Evolutionary conservation across 2,797 vertebrate species (phyloP).

Genomic region (Anabas testudineus): DNA sequence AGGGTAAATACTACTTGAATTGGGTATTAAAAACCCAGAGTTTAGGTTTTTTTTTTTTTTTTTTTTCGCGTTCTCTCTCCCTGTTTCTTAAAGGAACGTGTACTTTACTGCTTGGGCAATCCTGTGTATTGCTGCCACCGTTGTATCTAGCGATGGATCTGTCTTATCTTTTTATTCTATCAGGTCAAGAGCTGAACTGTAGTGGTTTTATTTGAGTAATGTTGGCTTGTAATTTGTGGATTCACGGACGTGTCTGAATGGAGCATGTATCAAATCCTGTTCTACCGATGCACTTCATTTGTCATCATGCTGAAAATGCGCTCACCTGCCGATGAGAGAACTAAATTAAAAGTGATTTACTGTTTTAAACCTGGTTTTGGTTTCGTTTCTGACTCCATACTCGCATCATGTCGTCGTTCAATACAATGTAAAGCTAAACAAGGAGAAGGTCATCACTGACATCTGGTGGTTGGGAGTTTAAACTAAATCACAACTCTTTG

Average conservation of each 20-base stretch:
- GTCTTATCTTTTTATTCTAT: constrained; percentile 83
- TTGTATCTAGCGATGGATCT: constrained; percentile 73
- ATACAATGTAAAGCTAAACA: too few relatives aligned
- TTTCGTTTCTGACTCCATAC: constrained; percentile 12
- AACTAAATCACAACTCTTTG: too few relatives aligned
- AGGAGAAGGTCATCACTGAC: too few relatives aligned
- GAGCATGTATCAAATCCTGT: constrained; percentile 84
- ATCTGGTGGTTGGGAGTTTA: too few relatives aligned
- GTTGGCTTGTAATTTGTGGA: constrained; percentile 76
- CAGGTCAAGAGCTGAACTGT: constrained; percentile 84
- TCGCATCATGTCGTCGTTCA: too few relatives aligned
- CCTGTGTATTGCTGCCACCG: constrained; percentile 90
- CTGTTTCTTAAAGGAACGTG: constrained; percentile 95
- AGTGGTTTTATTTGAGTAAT: constrained; percentile 81
- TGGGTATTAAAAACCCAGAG: constrained; percentile 84
- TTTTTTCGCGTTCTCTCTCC: constrained; percentile 85
- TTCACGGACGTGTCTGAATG: constrained; percentile 79
- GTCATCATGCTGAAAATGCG: constrained; percentile 74
- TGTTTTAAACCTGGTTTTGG: constrained; percentile 79
- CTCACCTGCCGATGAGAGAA: constrained; percentile 85
- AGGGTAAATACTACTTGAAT: constrained; percentile 93
- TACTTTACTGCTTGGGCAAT: constrained; percentile 92
- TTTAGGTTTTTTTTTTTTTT: constrained; percentile 75
- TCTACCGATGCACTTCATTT: constrained; percentile 85
- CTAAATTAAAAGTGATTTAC: constrained; percentile 89